Conservation (phyloP, 1,140 invertebrate genomes). For the Sarcophaga peregrina region DNA sequence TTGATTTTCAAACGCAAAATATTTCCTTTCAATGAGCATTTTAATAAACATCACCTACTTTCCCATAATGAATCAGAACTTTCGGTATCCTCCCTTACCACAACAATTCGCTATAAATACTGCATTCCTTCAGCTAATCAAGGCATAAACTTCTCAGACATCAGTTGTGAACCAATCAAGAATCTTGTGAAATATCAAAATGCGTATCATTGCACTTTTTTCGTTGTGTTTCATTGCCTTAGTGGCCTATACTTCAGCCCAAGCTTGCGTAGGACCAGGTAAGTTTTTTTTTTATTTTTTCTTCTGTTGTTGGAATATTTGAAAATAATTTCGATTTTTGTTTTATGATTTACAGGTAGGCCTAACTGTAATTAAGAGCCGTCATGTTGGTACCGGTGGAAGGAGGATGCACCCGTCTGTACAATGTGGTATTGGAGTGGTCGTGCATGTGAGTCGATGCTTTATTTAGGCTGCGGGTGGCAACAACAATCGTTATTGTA, state of each 20-base stretch:
- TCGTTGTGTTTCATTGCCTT: background rate
- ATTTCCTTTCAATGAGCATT: no score
- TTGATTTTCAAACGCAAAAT: no score
- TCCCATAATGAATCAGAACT: no score
- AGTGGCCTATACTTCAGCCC: background rate
- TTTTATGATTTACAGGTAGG: background rate
- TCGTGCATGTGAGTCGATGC: background rate
- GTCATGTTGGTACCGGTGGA: background rate
- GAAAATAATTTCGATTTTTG: background rate
- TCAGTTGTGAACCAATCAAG: no score
- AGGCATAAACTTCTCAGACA: no score
- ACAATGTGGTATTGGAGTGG: background rate
- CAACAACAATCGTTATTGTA: slow-evolving; percentile 18
- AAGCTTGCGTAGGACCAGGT: background rate
- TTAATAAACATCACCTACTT: no score
- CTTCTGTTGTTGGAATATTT: background rate
- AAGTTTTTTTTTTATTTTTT: background rate
- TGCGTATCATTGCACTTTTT: background rate
- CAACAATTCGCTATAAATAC: no score
- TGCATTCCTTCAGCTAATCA: no score
- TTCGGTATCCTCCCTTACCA: no score
- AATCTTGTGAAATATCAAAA: background rate
- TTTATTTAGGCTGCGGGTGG: slow-evolving; percentile 12
- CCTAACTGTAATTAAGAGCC: background rate
- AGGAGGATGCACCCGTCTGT: background rate